Evolutionary conservation across 2,113 vertebrate genomes (phyloP), one percentile per base, ranked within the genome.

Genomic region (Monopterus albus): DNA sequence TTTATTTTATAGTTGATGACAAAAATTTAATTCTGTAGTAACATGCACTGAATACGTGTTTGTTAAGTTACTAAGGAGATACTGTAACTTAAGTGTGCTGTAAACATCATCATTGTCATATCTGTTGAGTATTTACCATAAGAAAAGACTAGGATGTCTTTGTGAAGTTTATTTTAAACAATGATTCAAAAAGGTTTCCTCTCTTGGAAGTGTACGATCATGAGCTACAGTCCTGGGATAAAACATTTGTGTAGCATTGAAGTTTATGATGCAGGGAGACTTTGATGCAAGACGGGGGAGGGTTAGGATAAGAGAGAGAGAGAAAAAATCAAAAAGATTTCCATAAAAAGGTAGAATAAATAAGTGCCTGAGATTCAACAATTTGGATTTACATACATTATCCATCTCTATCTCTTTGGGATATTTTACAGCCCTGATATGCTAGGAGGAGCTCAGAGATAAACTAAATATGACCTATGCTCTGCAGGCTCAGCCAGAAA

Each of bases 401-500:
- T 87, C 83, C 85, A 36, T 56, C 76, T 90, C 67, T 84, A 89
- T 92, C 86, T 90, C 89, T 92, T 83, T 90, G 81, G 81, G 87
- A 91, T 90, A 91, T 91, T 85, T 90, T 88, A 90, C 78, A 84
- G 87, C 76, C 61, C 46, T 67, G 88, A 92, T 90, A 81, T 87
- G 75, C 31, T 65, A 61, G 72, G 58, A 68, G 85, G 67, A 78
- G 85, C 75, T 26, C 43, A 64, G 72, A 88, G 84, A 90, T 88
- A 86, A 88, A 86, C 88, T 87, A 86, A 90, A 90, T 90, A 87
- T 92, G 89, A 92, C 91, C 92, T 90, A 81, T 91, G 88, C 88
- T 91, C 89, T 81, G 87, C 92, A 81, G 89, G 84, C 93, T 91
- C 88, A 92, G 90, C 83, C 86, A 86, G 87, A 90, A 95, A 95